Conservation (phyloP, 2,113 vertebrate genomes). For the Anser brachyrhynchus region DNA sequence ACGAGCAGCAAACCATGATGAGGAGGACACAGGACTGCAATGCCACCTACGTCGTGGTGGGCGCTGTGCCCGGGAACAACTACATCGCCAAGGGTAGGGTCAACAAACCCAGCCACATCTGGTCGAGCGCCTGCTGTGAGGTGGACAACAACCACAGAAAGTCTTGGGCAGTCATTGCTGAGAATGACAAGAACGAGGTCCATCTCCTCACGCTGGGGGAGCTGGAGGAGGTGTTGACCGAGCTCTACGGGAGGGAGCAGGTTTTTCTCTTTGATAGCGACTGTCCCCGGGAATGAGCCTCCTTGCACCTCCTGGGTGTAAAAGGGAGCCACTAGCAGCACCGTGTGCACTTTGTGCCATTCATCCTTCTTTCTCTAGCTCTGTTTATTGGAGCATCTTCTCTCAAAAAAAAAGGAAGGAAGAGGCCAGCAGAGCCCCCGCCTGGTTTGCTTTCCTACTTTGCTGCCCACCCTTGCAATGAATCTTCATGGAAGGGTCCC, state of each 20-base stretch:
- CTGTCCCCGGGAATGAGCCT: conserved; percentile 49
- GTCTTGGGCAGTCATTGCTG: conserved; percentile 51
- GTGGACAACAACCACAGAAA: not conserved
- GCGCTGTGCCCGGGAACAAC: conserved; percentile 63
- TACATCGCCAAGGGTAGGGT: conserved; percentile 44
- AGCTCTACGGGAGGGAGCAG: not conserved
- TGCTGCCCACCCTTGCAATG: not conserved
- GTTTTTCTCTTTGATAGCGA: conserved; percentile 41
- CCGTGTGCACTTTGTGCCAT: accelerated
- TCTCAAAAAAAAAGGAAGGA: not conserved
- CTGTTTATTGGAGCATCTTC: not conserved
- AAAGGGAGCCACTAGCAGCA: not conserved
- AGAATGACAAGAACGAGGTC: conserved; percentile 7
- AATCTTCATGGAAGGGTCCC: not conserved
- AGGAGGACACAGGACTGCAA: not conserved
- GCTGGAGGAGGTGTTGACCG: not conserved
- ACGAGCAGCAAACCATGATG: conserved; percentile 48
- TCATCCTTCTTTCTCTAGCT: not conserved
- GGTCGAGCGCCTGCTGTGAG: conserved; percentile 56
- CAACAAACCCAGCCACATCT: conserved; percentile 62
- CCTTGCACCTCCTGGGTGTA: not conserved
- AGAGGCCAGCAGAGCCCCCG: not conserved
- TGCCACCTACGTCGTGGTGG: not conserved
- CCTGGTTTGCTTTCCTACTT: not conserved
- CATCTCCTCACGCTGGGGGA: not conserved